Conservation (phyloP, 2,113 vertebrate genomes). For the Laterallus jamaicensis region DNA sequence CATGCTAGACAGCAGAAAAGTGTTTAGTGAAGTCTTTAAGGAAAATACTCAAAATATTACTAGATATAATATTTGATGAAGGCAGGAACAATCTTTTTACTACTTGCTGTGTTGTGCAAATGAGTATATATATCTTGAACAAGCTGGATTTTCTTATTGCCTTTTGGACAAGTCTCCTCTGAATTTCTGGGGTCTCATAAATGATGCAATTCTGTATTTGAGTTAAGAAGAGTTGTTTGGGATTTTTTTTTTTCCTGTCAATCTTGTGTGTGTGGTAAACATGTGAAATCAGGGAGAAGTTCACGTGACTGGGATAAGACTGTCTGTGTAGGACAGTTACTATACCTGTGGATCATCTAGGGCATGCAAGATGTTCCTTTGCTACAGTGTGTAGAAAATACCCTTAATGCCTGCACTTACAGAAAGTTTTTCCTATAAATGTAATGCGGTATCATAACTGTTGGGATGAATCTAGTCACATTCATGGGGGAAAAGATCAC, state of each 20-base stretch:
- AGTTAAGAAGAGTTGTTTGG: not conserved
- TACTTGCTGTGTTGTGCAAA: not conserved
- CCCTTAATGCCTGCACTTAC: not conserved
- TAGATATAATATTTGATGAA: not conserved
- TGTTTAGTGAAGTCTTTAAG: not conserved
- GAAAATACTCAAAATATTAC: not conserved
- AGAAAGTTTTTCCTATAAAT: not conserved
- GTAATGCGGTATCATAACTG: not conserved
- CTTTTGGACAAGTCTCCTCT: not conserved
- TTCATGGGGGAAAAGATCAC: not conserved
- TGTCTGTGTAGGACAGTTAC: not conserved
- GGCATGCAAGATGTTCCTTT: not conserved
- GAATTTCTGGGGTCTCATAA: not conserved
- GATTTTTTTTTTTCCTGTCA: not conserved
- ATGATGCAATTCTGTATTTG: not conserved
- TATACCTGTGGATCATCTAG: not conserved
- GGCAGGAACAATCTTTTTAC: not conserved
- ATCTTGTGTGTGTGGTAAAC: fast-evolving
- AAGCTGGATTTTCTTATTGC: not conserved
- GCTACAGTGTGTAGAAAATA: not conserved
- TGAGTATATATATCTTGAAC: not conserved
- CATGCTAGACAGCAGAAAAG: not conserved
- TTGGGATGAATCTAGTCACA: not conserved
- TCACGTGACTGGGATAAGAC: not conserved
- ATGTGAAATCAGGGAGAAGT: not conserved